Evolutionary conservation across 2,888 invertebrate genomes (phyloP).

Genomic region (Chrysotoxum bicinctum): DNA sequence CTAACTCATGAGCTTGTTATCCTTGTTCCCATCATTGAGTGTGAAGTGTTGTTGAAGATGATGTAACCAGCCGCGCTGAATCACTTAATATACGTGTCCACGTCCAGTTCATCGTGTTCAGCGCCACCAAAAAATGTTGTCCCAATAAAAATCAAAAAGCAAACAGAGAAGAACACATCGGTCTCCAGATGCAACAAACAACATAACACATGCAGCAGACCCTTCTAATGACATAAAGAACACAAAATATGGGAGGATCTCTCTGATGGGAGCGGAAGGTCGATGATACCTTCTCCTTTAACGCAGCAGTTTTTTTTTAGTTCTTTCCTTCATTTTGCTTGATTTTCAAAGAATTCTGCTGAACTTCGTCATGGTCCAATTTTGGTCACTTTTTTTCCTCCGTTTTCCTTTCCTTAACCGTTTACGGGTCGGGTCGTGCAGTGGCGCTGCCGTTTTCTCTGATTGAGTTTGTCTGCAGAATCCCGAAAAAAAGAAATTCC

Average conservation of each 20-base stretch:
- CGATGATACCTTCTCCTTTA: conserved; percentile 16
- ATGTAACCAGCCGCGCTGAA: conserved; percentile 64
- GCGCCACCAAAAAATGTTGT: conserved; percentile 60
- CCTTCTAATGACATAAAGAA: conserved; percentile 47
- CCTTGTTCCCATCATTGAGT: conserved; percentile 59
- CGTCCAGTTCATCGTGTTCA: conserved; percentile 39
- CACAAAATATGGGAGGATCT: conserved; percentile 44
- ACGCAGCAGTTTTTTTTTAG: conserved; percentile 20
- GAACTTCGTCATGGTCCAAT: conserved; percentile 41
- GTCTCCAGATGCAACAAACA: conserved; percentile 61
- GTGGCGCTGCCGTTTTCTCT: conserved; percentile 51
- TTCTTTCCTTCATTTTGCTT: neutral
- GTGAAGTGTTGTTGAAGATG: conserved; percentile 70
- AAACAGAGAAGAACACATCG: conserved; percentile 32
- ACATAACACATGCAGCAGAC: conserved; percentile 48
- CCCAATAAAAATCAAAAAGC: conserved; percentile 18
- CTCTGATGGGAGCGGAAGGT: conserved; percentile 14
- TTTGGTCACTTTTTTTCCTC: conserved; percentile 48
- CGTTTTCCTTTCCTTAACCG: conserved; percentile 37
- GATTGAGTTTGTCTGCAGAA: conserved; percentile 46
- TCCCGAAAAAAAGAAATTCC: conserved; percentile 5
- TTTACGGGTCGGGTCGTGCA: conserved; percentile 30
- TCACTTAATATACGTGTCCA: conserved; percentile 68
- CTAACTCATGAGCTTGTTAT: conserved; percentile 69
- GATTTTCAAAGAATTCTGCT: conserved; percentile 18